These are phyloP conservation scores for Lepisosteus osseus DNA, from an alignment of 2,113 vertebrate species.

Conservation along the genomic window DNA sequence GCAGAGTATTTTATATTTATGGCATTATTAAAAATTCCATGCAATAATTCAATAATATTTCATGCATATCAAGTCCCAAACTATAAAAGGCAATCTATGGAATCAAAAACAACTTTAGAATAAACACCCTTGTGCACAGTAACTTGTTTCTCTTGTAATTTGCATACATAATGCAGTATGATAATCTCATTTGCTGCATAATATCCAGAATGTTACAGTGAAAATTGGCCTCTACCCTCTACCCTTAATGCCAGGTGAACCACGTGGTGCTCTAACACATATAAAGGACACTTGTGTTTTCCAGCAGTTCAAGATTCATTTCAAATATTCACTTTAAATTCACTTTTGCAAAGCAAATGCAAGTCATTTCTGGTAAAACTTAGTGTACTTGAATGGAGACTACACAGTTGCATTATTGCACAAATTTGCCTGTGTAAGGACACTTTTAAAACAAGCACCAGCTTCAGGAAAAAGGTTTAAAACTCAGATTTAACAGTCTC, in stretches of 20 bases:
- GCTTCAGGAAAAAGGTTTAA: background rate
- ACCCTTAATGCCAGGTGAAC: no score
- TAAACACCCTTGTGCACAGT: background rate
- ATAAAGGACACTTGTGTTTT: no score
- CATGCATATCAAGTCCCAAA: background rate
- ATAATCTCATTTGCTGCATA: slow-evolving; percentile 5
- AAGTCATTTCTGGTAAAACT: no score
- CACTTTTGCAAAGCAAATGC: no score
- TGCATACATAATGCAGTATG: slow-evolving; percentile 16
- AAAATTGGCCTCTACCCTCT: no score
- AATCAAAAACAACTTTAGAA: slow-evolving; percentile 5
- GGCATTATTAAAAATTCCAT: background rate
- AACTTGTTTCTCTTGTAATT: slow-evolving; percentile 11
- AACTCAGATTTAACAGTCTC: background rate
- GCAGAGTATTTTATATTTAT: no score
- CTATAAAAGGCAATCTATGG: slow-evolving; percentile 3
- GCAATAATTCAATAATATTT: background rate
- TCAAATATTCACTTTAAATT: no score
- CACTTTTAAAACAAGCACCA: background rate
- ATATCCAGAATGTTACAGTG: background rate
- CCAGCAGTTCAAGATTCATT: no score
- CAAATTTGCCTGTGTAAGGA: no score
- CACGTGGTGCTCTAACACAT: no score
- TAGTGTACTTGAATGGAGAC: no score
- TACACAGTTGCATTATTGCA: no score